Evolutionary conservation across 2,797 vertebrate species (phyloP).

Genomic region (Hapalemur alaotrensis): DNA sequence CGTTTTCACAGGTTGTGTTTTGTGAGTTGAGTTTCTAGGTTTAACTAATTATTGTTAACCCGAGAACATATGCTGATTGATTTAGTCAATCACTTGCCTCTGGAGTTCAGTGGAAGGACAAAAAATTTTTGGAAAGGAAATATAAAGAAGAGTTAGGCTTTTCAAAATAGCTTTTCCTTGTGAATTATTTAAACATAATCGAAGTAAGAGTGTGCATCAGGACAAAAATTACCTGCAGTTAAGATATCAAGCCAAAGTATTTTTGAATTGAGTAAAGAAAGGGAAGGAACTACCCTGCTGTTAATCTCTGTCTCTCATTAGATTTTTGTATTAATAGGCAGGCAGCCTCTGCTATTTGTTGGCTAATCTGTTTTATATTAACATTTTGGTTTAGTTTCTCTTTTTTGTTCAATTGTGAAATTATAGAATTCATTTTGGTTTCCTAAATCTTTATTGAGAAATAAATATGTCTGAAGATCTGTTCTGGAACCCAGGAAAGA

Average conservation of each 20-base stretch:
- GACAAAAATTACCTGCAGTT: not conserved
- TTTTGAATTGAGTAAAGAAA: not conserved
- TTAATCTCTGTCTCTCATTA: not conserved
- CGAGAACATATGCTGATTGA: not conserved
- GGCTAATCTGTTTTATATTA: not conserved
- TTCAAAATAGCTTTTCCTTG: not conserved
- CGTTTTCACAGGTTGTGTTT: not conserved
- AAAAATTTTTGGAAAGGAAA: not conserved
- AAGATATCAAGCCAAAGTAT: not conserved
- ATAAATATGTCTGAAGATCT: not conserved
- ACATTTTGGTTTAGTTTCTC: not conserved
- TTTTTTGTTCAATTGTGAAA: not conserved
- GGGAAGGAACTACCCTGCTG: not conserved
- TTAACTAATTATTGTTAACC: not conserved
- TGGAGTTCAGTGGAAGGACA: constrained; percentile 21
- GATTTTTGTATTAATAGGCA: not conserved
- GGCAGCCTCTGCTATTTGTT: not conserved
- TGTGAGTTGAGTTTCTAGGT: not conserved
- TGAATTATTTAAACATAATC: not conserved
- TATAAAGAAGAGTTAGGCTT: fast-evolving
- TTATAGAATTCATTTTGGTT: not conserved
- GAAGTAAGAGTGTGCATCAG: fast-evolving
- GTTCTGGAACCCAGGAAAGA: not conserved
- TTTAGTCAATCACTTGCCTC: not conserved
- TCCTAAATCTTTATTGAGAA: not conserved